phyloP scores from a whole-genome alignment of 2,797 vertebrate genomes.

The Coendou prehensilis region DNA sequence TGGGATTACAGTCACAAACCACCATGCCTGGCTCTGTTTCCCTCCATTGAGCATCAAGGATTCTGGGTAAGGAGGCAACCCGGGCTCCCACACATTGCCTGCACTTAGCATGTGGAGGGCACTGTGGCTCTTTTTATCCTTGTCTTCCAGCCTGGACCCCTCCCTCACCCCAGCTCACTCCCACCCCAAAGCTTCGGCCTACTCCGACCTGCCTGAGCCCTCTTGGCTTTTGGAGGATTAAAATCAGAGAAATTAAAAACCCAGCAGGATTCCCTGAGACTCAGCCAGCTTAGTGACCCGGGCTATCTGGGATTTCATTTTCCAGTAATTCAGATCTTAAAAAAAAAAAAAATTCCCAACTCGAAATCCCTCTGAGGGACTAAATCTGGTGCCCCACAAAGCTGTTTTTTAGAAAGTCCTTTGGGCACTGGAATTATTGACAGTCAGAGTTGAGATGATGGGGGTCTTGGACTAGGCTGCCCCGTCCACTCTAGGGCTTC shows the following conservation, averaged over 20 bases:
- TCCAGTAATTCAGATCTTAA: slow-evolving; percentile 4
- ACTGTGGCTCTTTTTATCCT: background rate
- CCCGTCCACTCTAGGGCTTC: background rate
- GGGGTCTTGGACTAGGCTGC: background rate
- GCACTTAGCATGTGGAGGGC: rapidly evolving
- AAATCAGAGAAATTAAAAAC: slow-evolving; percentile 58
- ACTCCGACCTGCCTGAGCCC: background rate
- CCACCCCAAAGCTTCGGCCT: background rate
- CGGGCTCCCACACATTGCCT: rapidly evolving
- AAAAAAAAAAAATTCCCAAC: slow-evolving; percentile 6
- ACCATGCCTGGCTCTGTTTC: background rate
- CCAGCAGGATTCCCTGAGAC: background rate
- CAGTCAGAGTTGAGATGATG: background rate
- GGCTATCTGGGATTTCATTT: background rate
- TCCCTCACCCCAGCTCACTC: background rate
- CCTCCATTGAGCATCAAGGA: background rate
- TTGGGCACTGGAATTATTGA: background rate
- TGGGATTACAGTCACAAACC: background rate
- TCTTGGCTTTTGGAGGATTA: slow-evolving; percentile 41
- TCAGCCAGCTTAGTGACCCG: background rate
- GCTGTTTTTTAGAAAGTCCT: background rate
- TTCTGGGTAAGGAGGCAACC: background rate
- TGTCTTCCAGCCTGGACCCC: background rate
- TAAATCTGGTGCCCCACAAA: slow-evolving; percentile 33
- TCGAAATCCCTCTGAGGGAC: background rate